Conservation (phyloP, 2,888 invertebrate species). For the Dermolepida albohirtum region DNA sequence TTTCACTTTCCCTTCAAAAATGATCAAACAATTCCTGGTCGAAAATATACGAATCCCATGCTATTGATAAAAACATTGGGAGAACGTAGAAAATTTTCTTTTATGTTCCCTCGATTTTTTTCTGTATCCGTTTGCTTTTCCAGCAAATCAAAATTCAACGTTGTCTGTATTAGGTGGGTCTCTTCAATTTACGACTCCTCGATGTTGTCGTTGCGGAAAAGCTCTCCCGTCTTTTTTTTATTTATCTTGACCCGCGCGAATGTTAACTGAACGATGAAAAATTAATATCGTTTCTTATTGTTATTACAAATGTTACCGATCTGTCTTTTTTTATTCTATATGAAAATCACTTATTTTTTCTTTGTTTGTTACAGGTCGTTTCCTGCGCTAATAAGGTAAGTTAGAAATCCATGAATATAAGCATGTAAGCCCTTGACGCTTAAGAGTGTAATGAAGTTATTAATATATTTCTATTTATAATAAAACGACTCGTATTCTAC, state of each 20-base stretch:
- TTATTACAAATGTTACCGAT: too few species aligned
- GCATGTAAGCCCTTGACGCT: too few species aligned
- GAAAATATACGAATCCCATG: slow-evolving; percentile 32
- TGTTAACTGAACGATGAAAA: too few species aligned
- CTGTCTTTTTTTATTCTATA: too few species aligned
- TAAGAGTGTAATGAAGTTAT: too few species aligned
- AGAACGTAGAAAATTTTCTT: slow-evolving; percentile 36
- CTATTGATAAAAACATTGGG: slow-evolving; percentile 40
- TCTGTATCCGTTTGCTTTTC: slow-evolving; percentile 24
- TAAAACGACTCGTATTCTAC: too few species aligned
- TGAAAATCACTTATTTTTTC: too few species aligned
- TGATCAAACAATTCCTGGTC: slow-evolving; percentile 35
- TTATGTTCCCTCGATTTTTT: slow-evolving; percentile 26
- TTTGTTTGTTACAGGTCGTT: too few species aligned
- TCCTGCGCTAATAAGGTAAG: too few species aligned
- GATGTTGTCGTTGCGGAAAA: slow-evolving; percentile 1
- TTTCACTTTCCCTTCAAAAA: slow-evolving; percentile 17
- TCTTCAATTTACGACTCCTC: slow-evolving; percentile 26
- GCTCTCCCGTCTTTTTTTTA: slow-evolving; percentile 4
- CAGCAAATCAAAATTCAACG: slow-evolving; percentile 38
- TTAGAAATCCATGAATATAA: background rate
- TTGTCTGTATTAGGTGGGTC: slow-evolving; percentile 27
- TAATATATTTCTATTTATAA: too few species aligned
- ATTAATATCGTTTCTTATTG: too few species aligned
- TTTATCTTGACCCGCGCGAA: background rate